Percentiles rank a stretch among this genome's conserved stretches.
Evolutionary conservation across 2,888 invertebrate genomes (phyloP).

Genomic region (Malachius bipustulatus): DNA sequence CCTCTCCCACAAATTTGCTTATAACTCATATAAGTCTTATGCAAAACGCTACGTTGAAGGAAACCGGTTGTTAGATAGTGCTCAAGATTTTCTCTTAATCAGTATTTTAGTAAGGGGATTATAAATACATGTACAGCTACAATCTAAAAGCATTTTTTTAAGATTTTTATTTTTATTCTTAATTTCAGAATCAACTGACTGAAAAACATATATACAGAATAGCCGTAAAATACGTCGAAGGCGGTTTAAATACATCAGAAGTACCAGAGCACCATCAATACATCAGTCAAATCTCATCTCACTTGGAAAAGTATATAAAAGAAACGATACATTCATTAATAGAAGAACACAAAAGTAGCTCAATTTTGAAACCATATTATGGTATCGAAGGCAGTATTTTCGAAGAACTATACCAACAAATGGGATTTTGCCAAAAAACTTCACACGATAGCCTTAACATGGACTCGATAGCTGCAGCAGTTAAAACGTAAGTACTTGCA

Average conservation of each 20-base stretch:
- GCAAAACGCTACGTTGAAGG: no score
- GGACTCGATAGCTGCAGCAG: constrained; percentile 53
- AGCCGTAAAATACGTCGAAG: constrained; percentile 42
- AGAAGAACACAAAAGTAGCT: constrained; percentile 52
- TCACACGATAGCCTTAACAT: constrained; percentile 58
- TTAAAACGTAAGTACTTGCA: constrained; percentile 51
- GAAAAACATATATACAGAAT: constrained; percentile 61
- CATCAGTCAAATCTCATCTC: constrained; percentile 48
- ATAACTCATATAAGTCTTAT: no score
- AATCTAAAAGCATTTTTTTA: no score
- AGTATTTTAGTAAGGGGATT: no score
- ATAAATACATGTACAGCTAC: no score
- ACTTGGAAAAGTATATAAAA: constrained; percentile 54
- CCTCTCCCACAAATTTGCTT: no score
- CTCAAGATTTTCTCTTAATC: no score
- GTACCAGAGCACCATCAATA: constrained; percentile 51
- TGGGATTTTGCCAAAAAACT: constrained; percentile 57
- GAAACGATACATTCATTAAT: constrained; percentile 56
- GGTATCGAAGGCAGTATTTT: constrained; percentile 51
- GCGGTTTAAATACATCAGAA: constrained; percentile 39
- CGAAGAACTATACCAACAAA: constrained; percentile 61
- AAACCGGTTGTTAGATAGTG: no score
- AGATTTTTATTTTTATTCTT: constrained; percentile 5
- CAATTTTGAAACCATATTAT: constrained; percentile 45
- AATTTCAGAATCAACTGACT: constrained; percentile 50